Evolutionary conservation across 2,888 invertebrate species (phyloP), one percentile per base, ranked within the genome.

Genomic region (Agrotis exclamationis): DNA sequence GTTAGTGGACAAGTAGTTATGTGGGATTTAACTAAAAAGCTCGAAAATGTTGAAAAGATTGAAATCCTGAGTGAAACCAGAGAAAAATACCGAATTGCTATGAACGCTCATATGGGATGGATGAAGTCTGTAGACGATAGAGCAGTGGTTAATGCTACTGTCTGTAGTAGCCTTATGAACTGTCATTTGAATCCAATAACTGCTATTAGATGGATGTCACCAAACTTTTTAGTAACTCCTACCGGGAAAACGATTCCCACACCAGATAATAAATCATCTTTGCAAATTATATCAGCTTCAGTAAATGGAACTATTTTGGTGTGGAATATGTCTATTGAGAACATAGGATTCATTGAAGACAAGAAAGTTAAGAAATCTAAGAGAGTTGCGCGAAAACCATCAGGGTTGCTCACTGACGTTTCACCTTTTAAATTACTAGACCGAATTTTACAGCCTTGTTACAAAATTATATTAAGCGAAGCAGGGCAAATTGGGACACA

Each of bases 1-100:
- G 93, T 95, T 3, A 98, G 97, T 88, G 98, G 98, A 1, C 97
- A 98, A 96, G 92, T 98, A 13, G 93, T 97, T 22, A 85, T 98
- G 56, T 98, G 98, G 98, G 97, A 98, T 89, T 93, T 98, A 70
- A 96, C 96, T 44, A 96, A 97, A 67, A 97, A 97, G 82, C 92
- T 97, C 33, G 96, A 97, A 79, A 96, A 96, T 77, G 96, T 97
- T 1, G 98, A 98, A 85, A 94, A 93, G 53, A 95, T 97, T 62
- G 96, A 97, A 88, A 96, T 97, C 16, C 87, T 97, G 20, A 97
- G 97, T 24, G 94, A 97, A 57, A 96, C 96, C 0, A 97, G 97
- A 90, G 96, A 97, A 84, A 97, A 96, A 82, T 97, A 98, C 89
- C 95, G 97, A 45, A 94, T 93, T 1, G 94, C 96, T 20, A 97